Conservation (phyloP, 2,888 invertebrate species). For the Anthophora plumipes region DNA sequence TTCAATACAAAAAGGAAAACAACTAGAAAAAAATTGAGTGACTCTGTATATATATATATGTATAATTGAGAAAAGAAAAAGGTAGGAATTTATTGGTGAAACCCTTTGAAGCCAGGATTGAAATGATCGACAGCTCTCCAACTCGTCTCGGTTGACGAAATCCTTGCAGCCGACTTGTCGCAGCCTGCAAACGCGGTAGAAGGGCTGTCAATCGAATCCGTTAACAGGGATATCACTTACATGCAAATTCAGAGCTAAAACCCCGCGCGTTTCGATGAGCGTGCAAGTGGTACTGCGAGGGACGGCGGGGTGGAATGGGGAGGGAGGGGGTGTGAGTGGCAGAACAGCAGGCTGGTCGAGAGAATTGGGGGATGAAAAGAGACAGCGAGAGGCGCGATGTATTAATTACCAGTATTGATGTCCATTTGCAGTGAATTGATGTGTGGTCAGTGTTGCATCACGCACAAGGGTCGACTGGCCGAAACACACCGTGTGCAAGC, state of each 20-base stretch:
- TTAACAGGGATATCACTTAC: conserved; percentile 82
- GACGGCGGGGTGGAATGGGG: conserved; percentile 65
- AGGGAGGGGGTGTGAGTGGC: no score
- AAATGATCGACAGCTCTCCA: conserved; percentile 3
- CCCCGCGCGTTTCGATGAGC: conserved; percentile 75
- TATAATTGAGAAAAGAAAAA: no score
- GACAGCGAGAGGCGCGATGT: conserved; percentile 83
- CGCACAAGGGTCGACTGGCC: conserved; percentile 82
- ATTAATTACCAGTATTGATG: conserved; percentile 85
- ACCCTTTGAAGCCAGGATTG: neutral
- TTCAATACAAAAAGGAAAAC: no score
- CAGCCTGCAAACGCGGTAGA: conserved; percentile 68
- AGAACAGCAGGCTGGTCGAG: conserved; percentile 44
- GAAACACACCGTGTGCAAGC: conserved; percentile 77
- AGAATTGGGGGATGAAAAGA: conserved; percentile 41
- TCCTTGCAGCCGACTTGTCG: conserved; percentile 70
- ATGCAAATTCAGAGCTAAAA: conserved; percentile 81
- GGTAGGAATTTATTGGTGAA: no score
- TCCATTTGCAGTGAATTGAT: conserved; percentile 85
- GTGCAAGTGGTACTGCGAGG: conserved; percentile 70
- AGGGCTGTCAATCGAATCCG: conserved; percentile 81
- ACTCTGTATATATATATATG: no score
- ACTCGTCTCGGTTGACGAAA: conserved; percentile 33
- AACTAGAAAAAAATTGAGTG: no score
- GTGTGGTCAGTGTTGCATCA: conserved; percentile 85